phyloP scores from a whole-genome alignment of 1,140 invertebrate genomes.

The Stegodyphus mimosarum region DNA sequence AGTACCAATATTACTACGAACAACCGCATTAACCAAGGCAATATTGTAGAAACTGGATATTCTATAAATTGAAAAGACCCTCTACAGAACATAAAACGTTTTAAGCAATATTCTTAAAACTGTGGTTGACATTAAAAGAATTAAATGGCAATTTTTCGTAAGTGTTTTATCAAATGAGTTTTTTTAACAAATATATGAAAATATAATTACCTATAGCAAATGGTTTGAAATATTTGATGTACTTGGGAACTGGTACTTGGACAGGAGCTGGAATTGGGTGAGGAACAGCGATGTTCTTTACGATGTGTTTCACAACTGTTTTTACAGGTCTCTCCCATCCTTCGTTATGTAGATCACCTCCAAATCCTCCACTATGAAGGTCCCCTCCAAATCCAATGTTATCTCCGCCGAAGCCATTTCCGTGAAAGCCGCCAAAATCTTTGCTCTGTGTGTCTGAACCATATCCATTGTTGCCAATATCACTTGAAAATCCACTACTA shows the following conservation, averaged over 20 bases:
- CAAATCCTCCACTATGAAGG: neutral
- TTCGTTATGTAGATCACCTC: neutral
- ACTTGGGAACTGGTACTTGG: slow-evolving; percentile 25
- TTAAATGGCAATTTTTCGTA: too few species aligned
- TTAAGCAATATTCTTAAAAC: too few species aligned
- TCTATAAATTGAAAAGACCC: too few species aligned
- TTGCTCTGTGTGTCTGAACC: neutral
- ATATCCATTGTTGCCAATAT: neutral
- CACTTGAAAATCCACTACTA: neutral
- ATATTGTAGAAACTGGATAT: too few species aligned
- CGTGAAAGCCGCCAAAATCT: neutral
- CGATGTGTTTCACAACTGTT: slow-evolving; percentile 25
- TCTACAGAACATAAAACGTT: too few species aligned
- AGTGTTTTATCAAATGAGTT: too few species aligned
- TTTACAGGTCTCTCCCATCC: slow-evolving; percentile 41
- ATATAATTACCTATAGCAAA: slow-evolving; percentile 44
- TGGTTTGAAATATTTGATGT: slow-evolving; percentile 50
- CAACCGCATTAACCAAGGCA: too few species aligned
- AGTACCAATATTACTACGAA: too few species aligned
- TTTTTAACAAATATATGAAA: neutral
- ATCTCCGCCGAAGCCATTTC: neutral
- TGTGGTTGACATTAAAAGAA: too few species aligned
- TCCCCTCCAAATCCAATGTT: neutral
- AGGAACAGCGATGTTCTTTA: slow-evolving; percentile 43
- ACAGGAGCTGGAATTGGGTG: slow-evolving; percentile 43